Percentiles rank a stretch among this genome's conserved stretches.
phyloP scores from a whole-genome alignment of 2,797 vertebrate genomes.

The Tadarida brasiliensis region DNA sequence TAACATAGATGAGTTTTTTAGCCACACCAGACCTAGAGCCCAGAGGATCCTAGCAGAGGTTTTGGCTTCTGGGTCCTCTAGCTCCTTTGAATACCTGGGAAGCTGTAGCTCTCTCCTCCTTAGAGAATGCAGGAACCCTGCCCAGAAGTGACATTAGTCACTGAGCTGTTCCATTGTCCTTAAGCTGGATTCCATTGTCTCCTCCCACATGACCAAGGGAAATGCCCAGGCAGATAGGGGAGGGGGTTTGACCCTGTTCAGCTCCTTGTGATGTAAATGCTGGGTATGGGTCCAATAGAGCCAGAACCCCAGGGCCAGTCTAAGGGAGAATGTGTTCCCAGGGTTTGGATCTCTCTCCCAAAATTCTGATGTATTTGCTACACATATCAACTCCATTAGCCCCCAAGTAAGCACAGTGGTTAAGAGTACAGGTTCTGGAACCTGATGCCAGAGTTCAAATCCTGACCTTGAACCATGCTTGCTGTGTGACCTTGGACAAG shows the following conservation, averaged over 20 bases:
- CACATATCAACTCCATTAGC: not conserved
- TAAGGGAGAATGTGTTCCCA: not conserved
- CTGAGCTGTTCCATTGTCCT: constrained; percentile 14
- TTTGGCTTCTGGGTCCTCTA: not conserved
- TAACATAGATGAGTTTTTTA: not conserved
- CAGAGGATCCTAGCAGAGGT: not conserved
- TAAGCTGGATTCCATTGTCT: not conserved
- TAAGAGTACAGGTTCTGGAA: not conserved
- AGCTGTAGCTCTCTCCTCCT: not conserved
- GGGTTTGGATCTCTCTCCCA: not conserved
- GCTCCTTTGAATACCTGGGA: not conserved
- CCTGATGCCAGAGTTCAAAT: not conserved
- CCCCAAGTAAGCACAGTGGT: not conserved
- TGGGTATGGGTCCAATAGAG: not conserved
- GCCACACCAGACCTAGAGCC: not conserved
- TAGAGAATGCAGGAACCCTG: not conserved
- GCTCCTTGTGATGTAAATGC: not conserved
- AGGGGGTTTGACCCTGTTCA: not conserved
- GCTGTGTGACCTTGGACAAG: not conserved
- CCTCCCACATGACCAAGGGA: not conserved
- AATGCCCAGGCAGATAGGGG: not conserved
- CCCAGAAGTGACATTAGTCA: constrained; percentile 64
- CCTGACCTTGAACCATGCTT: not conserved
- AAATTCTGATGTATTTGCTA: not conserved
- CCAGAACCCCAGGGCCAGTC: not conserved